Conservation (phyloP, 1,140 invertebrate species). For the Bombus waltoni region DNA sequence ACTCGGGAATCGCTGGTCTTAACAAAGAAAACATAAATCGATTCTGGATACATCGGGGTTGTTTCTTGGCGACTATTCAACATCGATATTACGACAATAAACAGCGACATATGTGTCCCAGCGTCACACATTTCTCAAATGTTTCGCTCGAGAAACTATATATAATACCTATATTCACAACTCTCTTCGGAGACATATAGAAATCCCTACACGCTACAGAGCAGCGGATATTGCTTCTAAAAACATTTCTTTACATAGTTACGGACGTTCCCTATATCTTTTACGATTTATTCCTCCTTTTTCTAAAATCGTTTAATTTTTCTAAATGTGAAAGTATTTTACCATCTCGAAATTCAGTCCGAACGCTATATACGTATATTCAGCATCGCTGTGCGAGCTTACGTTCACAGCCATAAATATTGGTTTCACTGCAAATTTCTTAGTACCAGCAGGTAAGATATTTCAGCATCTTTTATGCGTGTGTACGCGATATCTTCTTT, state of each 20-base stretch:
- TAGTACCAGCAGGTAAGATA: background rate
- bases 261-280: background rate
- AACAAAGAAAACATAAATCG: conserved; percentile 36
- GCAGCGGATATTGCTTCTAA: background rate
- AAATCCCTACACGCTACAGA: background rate
- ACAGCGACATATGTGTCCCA: conserved; percentile 32
- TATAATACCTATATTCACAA: background rate
- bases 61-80: conserved; percentile 37
- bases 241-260: background rate
- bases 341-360: background rate
- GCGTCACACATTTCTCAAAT: conserved; percentile 19
- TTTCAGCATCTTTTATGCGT: background rate
- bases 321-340: background rate
- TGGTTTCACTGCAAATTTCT: background rate
- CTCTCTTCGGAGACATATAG: background rate
- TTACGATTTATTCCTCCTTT: background rate
- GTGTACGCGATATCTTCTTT: too few relatives aligned
- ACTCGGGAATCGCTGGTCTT: background rate
- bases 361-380: too few relatives aligned
- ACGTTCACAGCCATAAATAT: background rate
- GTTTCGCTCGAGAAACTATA: background rate
- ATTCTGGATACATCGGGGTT: conserved; percentile 5
- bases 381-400: background rate
- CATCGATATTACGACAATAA: conserved; percentile 40
- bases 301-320: background rate